phyloP scores from a whole-genome alignment of 2,888 invertebrate species.

The Chrysodeixis includens region DNA sequence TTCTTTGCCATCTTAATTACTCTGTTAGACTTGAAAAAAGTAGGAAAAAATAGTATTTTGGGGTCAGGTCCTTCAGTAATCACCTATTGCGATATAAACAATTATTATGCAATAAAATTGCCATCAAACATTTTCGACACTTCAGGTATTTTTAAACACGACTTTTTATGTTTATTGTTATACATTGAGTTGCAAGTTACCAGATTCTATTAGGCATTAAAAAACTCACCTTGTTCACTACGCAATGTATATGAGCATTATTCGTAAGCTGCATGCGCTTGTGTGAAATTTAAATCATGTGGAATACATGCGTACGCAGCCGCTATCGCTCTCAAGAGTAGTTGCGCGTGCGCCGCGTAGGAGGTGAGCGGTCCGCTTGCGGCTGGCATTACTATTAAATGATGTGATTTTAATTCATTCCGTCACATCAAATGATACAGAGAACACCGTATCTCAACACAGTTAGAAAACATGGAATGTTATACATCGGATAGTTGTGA shows the following conservation, averaged over 20 bases:
- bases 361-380: conserved; percentile 58
- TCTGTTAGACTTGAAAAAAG: neutral
- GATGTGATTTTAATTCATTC: conserved; percentile 69
- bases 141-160: conserved; percentile 6
- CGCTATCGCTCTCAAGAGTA: conserved; percentile 59
- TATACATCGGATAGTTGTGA: conserved; percentile 96
- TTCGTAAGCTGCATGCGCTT: conserved; percentile 8
- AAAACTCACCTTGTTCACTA: neutral
- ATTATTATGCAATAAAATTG: conserved; percentile 41
- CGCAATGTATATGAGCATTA: conserved; percentile 37
- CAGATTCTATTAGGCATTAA: neutral
- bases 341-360: conserved; percentile 85
- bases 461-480: conserved; percentile 90
- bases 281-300: conserved; percentile 36
- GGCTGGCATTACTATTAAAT: conserved; percentile 51
- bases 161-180: conserved; percentile 10
- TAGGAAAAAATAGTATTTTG: conserved; percentile 13
- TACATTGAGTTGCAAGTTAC: conserved; percentile 23
- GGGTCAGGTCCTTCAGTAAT: conserved; percentile 39
- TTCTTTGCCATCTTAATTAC: neutral
- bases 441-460: conserved; percentile 46
- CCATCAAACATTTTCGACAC: conserved; percentile 25
- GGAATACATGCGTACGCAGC: conserved; percentile 37
- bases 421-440: conserved; percentile 53
- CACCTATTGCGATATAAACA: conserved; percentile 30